Base-by-base conservation (phyloP, 37 sponge, comb jelly and placozoan species). In the Crambe crambe region DNA sequence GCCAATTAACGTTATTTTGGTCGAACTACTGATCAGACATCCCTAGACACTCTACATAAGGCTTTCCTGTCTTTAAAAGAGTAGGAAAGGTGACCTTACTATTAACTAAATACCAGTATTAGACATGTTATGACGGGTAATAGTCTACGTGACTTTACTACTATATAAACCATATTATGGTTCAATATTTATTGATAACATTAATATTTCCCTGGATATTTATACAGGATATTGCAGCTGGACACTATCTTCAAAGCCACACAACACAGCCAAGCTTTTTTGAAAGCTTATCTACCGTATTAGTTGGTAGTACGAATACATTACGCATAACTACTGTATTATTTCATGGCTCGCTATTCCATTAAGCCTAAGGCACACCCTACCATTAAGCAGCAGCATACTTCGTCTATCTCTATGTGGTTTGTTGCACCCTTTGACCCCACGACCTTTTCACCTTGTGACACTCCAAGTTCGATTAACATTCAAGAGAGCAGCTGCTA, bases 291-390 rank as follows among this genome's bases (percentile, higher is more conserved):
- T 47, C 51, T 47, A 47, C 51, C 12, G 6, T 15, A 15, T 47
- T 15, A 12, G 12, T 15, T 47, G 12, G 51, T 47, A 47, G 12
- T 47, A 47, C 51, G 51, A 15, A 12, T 47, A 47, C 12, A 15
- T 47, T 47, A 47, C 6, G 51, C 51, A 15, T 47, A 47, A 47
- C n/a, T n/a, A n/a, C n/a, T n/a, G n/a, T n/a, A n/a, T n/a, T n/a
- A 3, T 65, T 65, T 65, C 3, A 65, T 65, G 66, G 66, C 66
- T 65, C 66, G 34, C 12, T 65, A 65, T 34, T 65, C 27, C 17
- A 60, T 26, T 12, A 60, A 60, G 61, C 61, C 66, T 34, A 65
- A 65, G 66, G 66, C 66, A 65, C 31, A 65, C 35, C 35, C 51
- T 47, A n/a, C n/a, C n/a, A 47, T 47, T 47, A 47, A 47, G 51